Evolutionary conservation across 2,888 invertebrate species (phyloP), one percentile per base, ranked within the genome.

Genomic region (Mellilla xanthometata): DNA sequence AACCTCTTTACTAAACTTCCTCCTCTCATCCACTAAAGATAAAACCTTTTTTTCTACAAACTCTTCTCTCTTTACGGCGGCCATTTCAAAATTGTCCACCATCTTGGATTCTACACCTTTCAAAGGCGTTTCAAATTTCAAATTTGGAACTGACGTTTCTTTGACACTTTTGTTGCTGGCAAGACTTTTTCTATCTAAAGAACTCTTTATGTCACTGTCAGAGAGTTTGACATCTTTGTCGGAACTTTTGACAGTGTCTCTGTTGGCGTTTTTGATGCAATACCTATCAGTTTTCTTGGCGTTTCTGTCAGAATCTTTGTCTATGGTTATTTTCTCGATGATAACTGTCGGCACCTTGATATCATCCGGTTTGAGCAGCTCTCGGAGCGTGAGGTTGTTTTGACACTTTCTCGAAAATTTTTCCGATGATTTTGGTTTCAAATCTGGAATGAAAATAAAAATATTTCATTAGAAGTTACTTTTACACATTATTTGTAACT

Each of bases 401-500:
- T 23, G 6, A 9, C 31, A 2, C 23, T 42, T 40, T 57, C 64
- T 32, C 58, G 68, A 2, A 40, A 26, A 3, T 78, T 73, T n/a
- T 61, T 38, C 8, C n/a, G 66, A 59, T 3, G 68, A 58, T 62
- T 84, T 82, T 42, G 73, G 66, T 62, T 84, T 84, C n/a, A 74
- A 43, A 61, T 80, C 85, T 85, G 67, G n/a, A 58, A 65, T 31
- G 22, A 8, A 30, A 39, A 45, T 10, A 12, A n/a, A n/a, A n/a
- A n/a, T n/a, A n/a, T n/a, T n/a, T n/a, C n/a, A n/a, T n/a, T n/a
- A n/a, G n/a, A n/a, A n/a, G n/a, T n/a, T n/a, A n/a, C n/a, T n/a
- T n/a, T n/a, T n/a, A n/a, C n/a, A n/a, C n/a, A n/a, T n/a, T n/a
- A n/a, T n/a, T n/a, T n/a, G n/a, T n/a, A n/a, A n/a, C n/a, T n/a